Conservation (phyloP, 2,113 vertebrate genomes). For the Sialia sialis region DNA sequence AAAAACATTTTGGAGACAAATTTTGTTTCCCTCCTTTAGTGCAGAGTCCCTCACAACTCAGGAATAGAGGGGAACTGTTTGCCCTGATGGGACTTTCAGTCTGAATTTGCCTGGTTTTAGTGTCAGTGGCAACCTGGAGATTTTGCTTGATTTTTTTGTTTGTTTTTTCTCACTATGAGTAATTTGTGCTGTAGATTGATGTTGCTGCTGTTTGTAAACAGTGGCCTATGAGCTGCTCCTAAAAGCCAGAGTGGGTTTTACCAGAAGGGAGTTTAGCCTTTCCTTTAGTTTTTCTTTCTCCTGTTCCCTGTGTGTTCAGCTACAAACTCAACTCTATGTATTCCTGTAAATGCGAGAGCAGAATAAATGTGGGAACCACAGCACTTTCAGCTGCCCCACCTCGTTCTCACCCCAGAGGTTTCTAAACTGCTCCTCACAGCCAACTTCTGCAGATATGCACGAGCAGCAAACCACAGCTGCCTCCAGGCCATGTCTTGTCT, state of each 20-base stretch:
- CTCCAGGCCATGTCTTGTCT: neutral
- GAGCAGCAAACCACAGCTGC: conserved; percentile 7
- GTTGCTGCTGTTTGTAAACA: conserved; percentile 50
- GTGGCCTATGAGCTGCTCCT: neutral
- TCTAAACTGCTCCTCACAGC: neutral
- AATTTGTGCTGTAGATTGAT: neutral
- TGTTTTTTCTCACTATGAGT: neutral
- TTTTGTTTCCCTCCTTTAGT: neutral
- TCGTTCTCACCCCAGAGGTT: conserved; percentile 20
- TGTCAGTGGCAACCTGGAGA: neutral
- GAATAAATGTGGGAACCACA: conserved; percentile 29
- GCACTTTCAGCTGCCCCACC: conserved; percentile 13
- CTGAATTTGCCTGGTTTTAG: conserved; percentile 4
- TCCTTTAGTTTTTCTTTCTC: neutral
- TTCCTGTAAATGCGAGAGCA: conserved; percentile 14
- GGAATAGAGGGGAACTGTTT: neutral
- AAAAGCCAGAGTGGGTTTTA: neutral
- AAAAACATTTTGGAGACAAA: neutral
- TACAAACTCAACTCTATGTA: neutral
- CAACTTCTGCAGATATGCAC: conserved; percentile 1
- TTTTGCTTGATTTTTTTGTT: neutral
- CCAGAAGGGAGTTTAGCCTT: neutral
- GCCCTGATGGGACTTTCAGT: neutral
- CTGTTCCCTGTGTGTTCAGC: neutral
- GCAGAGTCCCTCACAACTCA: neutral